Percentiles rank a stretch among this genome's conserved stretches.
Conservation (phyloP, 2,113 vertebrate genomes). For the Callocephalon fimbriatum region DNA sequence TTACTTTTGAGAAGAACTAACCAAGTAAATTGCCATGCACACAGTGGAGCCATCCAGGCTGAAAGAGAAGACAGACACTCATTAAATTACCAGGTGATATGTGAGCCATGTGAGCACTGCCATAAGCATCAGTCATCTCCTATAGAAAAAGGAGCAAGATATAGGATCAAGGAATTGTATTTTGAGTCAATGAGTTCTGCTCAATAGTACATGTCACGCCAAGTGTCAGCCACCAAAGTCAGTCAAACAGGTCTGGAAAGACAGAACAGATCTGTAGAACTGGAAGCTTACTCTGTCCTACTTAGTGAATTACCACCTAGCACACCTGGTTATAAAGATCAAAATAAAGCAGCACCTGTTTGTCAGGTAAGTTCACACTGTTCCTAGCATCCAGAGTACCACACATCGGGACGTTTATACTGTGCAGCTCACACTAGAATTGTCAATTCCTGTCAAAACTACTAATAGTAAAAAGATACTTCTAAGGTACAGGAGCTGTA, state of each 20-base stretch:
- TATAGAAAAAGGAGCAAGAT: not conserved
- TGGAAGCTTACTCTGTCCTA: not conserved
- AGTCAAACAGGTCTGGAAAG: not conserved
- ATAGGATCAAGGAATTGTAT: not conserved
- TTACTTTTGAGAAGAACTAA: not conserved
- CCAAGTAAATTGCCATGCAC: not conserved
- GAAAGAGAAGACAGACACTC: not conserved
- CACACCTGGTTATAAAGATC: not conserved
- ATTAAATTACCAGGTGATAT: not conserved
- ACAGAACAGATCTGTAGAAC: not conserved
- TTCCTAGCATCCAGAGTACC: not conserved
- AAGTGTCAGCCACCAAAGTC: not conserved
- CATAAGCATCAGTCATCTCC: not conserved
- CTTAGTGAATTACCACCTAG: not conserved
- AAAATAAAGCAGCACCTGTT: not conserved
- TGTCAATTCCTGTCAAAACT: not conserved
- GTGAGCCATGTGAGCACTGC: not conserved
- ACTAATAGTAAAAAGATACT: not conserved
- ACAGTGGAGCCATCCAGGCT: not conserved
- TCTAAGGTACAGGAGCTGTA: not conserved
- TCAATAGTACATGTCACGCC: not conserved
- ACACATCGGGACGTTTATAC: not conserved
- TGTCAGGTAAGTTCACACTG: not conserved
- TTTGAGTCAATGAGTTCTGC: not conserved
- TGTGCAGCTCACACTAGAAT: not conserved